Evolutionary conservation across 1,140 invertebrate species (phyloP), one percentile per base, ranked within the genome.

Genomic region (Brachionus asplanchnoidis): DNA sequence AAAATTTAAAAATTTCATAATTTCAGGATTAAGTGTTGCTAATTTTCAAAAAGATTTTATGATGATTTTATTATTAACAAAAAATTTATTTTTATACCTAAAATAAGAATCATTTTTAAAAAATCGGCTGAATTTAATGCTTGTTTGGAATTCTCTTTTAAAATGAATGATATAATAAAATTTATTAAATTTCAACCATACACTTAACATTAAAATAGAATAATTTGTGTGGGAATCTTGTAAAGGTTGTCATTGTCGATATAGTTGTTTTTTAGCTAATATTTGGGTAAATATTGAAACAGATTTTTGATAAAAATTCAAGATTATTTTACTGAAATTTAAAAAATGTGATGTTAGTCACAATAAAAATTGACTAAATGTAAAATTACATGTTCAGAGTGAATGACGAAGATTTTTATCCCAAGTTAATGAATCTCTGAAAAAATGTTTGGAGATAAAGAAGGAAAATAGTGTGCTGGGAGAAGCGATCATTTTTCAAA

Each of bases 271-370:
- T 8, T 73, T 73, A 40, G 17, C 40, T 42, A 42, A 42, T 17
- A 40, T 73, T 42, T 20, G 42, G 40, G 36, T 73, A 73, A 73
- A 73, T 73, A 73, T 73, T 73, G 68, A 73, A 73, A 73, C 68
- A 73, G 68, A 73, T 73, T 73, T 73, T 73, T 73, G 68, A 73
- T 73, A 73, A 73, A 73, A 73, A 60, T 20, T 60, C 17, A 60
- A 60, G 53, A 60, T 60, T 60, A 60, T 68, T 40, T 68, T 23
- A 32, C 32, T 68, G 32, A 68, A 68, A 68, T 68, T 12, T 36
- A 68, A 68, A 68, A 68, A 44, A 73, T 42, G 40, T 42, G 32
- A 40, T 73, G 68, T 73, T 73, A 40, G 17, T 40, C 32, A 73
- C 66, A 40, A 68, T n/a, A 32, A 68, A 28, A 23, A 68, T 68